Conservation (phyloP, 2,113 vertebrate genomes). For the Arvicanthis niloticus region DNA sequence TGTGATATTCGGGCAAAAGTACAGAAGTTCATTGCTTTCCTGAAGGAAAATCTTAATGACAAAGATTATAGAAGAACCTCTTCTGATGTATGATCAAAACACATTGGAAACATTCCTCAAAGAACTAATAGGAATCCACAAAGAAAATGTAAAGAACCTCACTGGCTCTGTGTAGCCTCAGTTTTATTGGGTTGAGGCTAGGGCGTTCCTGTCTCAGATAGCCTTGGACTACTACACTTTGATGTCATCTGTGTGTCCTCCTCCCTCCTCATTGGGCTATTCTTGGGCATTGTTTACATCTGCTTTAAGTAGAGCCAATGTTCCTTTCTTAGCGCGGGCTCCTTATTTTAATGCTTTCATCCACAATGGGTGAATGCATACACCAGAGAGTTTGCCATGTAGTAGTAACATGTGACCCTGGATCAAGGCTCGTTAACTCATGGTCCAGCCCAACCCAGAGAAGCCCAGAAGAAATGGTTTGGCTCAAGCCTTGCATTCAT, state of each 20-base stretch:
- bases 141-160: not conserved
- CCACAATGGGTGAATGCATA: too few relatives aligned
- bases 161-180: not conserved
- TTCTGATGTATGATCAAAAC: not conserved
- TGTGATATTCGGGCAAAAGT: not conserved
- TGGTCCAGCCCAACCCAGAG: not conserved
- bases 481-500: not conserved
- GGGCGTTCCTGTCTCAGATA: not conserved
- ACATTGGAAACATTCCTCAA: not conserved
- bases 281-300: not conserved
- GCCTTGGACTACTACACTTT: not conserved
- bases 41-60: not conserved
- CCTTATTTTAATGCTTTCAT: not conserved
- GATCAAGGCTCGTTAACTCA: accelerated
- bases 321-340: not conserved
- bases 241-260: not conserved
- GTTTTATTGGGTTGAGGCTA: not conserved
- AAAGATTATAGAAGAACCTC: not conserved
- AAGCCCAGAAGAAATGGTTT: not conserved
- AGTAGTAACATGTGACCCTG: not conserved
- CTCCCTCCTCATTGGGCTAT: not conserved
- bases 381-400: not conserved
- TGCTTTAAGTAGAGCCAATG: not conserved
- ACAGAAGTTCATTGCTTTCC: not conserved
- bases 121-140: not conserved